Base-by-base conservation (phyloP, 2,113 vertebrate species). In the Notiomystis cincta region DNA sequence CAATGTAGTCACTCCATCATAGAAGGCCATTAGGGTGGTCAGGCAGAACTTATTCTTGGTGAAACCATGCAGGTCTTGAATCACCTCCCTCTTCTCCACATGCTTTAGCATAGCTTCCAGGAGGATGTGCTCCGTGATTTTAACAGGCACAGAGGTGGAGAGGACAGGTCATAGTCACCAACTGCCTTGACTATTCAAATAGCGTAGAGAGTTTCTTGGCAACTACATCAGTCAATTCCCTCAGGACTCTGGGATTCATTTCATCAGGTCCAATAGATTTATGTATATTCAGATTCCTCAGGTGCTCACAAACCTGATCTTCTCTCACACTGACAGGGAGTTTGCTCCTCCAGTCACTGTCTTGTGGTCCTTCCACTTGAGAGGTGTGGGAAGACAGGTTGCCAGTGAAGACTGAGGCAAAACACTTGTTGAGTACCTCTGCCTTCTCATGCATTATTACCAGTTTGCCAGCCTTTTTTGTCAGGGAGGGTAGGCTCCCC, bases 281-380 rank as follows among this genome's bases (percentile, higher is more conserved):
- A 11, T 27, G 4, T 5, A 11, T 40, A 31, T 35, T 47, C 70
- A 54, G 3, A 20, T 27, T 60, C 30, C 14, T 53, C 20, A 47
- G 11, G 17, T 22, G 24, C 9, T 89, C 45, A n/a, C 7, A 38
- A 67, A 67, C 11, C 6, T n/a, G 45, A 22, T 58, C 44, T 73
- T 60, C 19, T 45, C 19, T 53, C 20, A n/a, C 24, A 30, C 9
- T 4, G 4, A 11, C 11, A 53, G 7, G 5, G 16, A 60, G 16
- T 60, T 75, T 67, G 6, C 24, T n/a, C 9, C 20, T 44, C 13
- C 28, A 66, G 27, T 30, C 33, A 58, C 51, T 51, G 53, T 7
- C 16, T 30, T 21, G 16, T 30, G 10, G 10, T 66, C 5, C 37
- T 30, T 58, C 33, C 15, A n/a, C 45, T 38, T 0, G 0, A 45